Percentiles rank a stretch among this genome's conserved stretches.
These are phyloP conservation scores for Epirrhoe alternata DNA, from an alignment of 2,888 invertebrate species.

Conservation along the genomic window DNA sequence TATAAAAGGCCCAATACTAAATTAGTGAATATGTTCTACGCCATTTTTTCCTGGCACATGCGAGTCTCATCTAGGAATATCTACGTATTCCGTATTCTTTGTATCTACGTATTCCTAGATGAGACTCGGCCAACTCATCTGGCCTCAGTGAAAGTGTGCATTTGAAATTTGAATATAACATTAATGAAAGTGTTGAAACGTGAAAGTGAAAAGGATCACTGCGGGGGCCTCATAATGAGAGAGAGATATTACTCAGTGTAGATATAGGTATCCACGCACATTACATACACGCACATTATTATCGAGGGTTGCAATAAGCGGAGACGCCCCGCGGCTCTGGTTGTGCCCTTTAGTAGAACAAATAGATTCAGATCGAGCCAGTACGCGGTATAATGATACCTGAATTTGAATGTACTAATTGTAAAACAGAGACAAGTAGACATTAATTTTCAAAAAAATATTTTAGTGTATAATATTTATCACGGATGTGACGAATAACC, in stretches of 20 bases:
- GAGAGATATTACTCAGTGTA: background rate
- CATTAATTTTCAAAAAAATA: too few species aligned
- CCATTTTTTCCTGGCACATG: too few species aligned
- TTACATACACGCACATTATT: background rate
- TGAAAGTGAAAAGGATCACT: background rate
- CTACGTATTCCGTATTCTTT: too few species aligned
- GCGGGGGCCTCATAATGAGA: background rate
- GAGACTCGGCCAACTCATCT: background rate
- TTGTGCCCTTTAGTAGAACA: constrained; percentile 4
- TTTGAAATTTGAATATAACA: background rate
- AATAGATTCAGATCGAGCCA: background rate
- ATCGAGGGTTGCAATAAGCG: background rate
- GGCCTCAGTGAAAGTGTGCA: background rate
- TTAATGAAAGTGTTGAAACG: background rate
- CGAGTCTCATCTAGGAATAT: too few species aligned
- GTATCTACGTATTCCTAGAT: too few species aligned
- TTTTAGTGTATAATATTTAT: too few species aligned
- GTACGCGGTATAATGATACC: background rate
- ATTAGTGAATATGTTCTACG: too few species aligned
- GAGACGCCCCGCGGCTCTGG: background rate
- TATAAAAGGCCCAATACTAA: too few species aligned
- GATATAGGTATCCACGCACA: background rate
- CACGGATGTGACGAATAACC: too few species aligned
- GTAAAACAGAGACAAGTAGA: too few species aligned
- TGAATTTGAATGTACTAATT: too few species aligned